Conservation (phyloP, 2,113 vertebrate species). For the Ariopsis seemanni region DNA sequence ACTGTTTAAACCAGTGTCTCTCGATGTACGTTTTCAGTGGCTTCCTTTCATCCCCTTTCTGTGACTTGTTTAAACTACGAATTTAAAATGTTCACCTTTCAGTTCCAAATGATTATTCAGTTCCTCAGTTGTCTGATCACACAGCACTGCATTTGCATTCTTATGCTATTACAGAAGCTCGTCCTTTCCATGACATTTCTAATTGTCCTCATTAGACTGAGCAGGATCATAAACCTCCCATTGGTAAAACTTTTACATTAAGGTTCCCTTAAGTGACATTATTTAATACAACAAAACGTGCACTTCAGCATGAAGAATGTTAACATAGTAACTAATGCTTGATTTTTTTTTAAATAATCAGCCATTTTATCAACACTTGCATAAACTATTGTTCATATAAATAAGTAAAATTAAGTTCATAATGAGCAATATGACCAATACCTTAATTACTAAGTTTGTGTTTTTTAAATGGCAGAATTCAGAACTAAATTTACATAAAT, state of each 20-base stretch:
- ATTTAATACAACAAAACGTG: neutral
- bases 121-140: neutral
- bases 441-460: neutral
- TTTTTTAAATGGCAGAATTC: neutral
- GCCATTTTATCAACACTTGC: neutral
- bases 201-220: neutral
- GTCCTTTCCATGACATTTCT: neutral
- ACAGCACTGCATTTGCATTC: neutral
- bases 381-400: neutral
- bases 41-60: neutral
- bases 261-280: neutral
- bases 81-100: neutral
- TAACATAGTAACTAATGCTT: neutral
- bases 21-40: neutral
- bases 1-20: neutral
- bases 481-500: neutral
- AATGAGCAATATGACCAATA: neutral
- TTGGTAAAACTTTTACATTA: neutral
- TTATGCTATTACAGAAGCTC: neutral
- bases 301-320: neutral
- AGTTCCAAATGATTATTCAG: neutral
- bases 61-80: neutral
- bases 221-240: neutral
- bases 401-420: neutral
- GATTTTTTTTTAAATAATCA: neutral